Conservation (phyloP, 2,888 invertebrate genomes). For the Campopleginae sp. region DNA sequence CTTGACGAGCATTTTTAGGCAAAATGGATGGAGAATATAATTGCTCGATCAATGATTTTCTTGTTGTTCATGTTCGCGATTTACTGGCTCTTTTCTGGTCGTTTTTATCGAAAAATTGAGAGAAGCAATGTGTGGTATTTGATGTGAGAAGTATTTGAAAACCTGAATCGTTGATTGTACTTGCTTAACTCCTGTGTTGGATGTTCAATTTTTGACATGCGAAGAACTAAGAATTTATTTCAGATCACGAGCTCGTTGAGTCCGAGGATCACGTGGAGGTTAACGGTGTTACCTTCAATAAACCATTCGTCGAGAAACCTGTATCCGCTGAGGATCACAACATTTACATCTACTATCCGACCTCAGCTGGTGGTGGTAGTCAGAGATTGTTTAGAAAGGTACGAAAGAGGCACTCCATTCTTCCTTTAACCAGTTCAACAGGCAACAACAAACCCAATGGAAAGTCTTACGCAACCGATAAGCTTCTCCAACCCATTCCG, state of each 20-base stretch:
- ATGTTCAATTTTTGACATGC: conserved; percentile 76
- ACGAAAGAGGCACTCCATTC: conserved; percentile 70
- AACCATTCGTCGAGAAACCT: conserved; percentile 99
- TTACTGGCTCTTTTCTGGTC: no score
- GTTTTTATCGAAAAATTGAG: no score
- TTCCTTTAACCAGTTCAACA: conserved; percentile 61
- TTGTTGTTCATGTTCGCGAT: no score
- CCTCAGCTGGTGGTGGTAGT: conserved; percentile 98
- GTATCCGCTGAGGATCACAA: conserved; percentile 99
- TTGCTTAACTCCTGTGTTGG: conserved; percentile 70
- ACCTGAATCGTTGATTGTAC: conserved; percentile 28
- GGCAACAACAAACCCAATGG: conserved; percentile 49
- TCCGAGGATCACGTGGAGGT: conserved; percentile 99
- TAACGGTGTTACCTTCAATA: conserved; percentile 97
- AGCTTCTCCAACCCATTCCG: conserved; percentile 59
- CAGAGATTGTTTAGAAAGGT: conserved; percentile 99
- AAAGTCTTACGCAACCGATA: conserved; percentile 55
- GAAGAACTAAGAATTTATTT: conserved; percentile 77
- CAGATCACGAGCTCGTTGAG: conserved; percentile 96
- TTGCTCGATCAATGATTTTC: no score
- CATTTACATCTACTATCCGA: conserved; percentile 99
- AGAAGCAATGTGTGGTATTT: no score
- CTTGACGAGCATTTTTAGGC: neutral
- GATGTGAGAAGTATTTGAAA: conserved; percentile 4
- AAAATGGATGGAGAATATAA: neutral